Evolutionary conservation across 1,140 invertebrate species (phyloP), one percentile per base, ranked within the genome.

Genomic region (Hycleus phaleratus): DNA sequence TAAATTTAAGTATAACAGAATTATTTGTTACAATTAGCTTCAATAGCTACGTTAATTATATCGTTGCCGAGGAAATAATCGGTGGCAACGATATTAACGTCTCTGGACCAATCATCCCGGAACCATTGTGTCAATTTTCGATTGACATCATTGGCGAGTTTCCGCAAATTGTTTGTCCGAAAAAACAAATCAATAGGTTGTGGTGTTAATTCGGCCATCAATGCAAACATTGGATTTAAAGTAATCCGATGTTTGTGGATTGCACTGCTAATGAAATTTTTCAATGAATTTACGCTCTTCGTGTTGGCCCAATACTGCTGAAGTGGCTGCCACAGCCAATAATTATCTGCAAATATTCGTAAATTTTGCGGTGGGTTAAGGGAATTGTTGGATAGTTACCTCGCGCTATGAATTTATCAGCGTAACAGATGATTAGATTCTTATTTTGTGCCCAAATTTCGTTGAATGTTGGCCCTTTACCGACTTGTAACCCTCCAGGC

Each of bases 131-230:
- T 88, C 0, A 89, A 76, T 64, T 85, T 79, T 43, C 79, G 72
- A 69, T 90, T 90, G 8, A 87, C 80, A 0, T 71, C 73, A 62
- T 90, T 80, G 0, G 88, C 87, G 68, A 89, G 78, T 18, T 81
- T 78, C 12, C 88, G 73, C 11, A 91, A 69, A 6, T 85, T 86
- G 5, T 82, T 81, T 10, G 78, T 74, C 7, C 67, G 44, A 46
- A 89, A 78, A 6, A 90, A 72, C 40, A 90, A 76, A 55, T 88
- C 86, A 38, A 85, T 71, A 0, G 84, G 77, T 11, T 78, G 79
- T 1, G 88, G 87, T 0, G 90, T 91, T 26, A 89, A 77, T 73
- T 91, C 87, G 0, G 87, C 87, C 89, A 91, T 91, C 1, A 85
- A 81, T 0, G 88, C 86, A 82, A 85, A 87, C 25, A 87, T 68